These are phyloP conservation scores for Sciurus vulgaris DNA, from an alignment of 2,797 vertebrate species.

Conservation along the genomic window DNA sequence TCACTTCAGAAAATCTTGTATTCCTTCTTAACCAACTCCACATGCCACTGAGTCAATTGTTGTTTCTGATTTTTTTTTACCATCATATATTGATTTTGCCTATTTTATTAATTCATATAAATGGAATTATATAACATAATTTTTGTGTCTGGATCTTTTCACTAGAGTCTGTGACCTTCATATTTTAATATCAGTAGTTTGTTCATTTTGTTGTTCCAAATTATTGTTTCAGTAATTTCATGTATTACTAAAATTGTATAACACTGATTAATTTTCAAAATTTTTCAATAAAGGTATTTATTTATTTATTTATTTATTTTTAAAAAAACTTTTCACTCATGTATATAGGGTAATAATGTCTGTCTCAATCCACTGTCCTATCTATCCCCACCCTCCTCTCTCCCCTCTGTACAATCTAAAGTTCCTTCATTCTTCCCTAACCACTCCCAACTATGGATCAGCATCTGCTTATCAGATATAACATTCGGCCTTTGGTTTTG, in stretches of 20 bases:
- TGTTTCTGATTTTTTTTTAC: not conserved
- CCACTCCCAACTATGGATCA: too few species aligned
- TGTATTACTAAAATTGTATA: not conserved
- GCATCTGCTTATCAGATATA: too few species aligned
- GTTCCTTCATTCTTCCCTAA: too few species aligned
- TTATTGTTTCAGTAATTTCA: conserved; percentile 17
- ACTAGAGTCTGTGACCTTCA: not conserved
- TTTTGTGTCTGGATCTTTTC: not conserved
- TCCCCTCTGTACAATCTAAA: too few species aligned
- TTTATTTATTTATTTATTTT: too few species aligned
- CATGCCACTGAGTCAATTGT: not conserved
- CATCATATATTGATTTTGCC: not conserved
- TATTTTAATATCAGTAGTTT: not conserved
- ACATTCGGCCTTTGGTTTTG: too few species aligned
- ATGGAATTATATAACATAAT: not conserved
- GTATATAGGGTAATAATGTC: too few species aligned
- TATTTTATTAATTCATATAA: not conserved
- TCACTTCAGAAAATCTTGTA: not conserved
- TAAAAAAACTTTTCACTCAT: too few species aligned
- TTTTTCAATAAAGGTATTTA: not conserved
- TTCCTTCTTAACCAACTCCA: not conserved
- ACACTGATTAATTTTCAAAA: conserved; percentile 17
- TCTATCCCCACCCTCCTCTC: too few species aligned
- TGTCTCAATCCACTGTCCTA: too few species aligned
- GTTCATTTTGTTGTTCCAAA: not conserved